Conservation (phyloP, 2,113 vertebrate genomes). For the Stomatorhinus ivindoensis region DNA sequence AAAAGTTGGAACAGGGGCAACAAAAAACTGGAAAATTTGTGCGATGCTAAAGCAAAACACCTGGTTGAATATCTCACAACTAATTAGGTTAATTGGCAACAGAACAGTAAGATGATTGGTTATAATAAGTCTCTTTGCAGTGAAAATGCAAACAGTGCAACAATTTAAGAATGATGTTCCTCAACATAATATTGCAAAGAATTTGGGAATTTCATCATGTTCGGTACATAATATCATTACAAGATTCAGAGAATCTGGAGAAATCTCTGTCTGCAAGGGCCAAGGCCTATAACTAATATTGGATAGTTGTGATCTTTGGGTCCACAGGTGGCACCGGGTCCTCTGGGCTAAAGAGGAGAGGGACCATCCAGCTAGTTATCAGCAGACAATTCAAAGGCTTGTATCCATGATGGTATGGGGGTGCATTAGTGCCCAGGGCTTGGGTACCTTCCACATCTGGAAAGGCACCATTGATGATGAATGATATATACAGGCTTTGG, state of each 20-base stretch:
- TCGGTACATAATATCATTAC: neutral
- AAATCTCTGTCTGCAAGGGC: neutral
- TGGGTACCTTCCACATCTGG: neutral
- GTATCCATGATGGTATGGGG: neutral
- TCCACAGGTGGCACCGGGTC: neutral
- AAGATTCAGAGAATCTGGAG: neutral
- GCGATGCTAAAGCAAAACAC: neutral
- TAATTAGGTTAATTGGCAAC: neutral
- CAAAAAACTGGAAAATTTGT: no score
- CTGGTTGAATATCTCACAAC: neutral
- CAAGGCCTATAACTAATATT: neutral
- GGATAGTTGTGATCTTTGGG: neutral
- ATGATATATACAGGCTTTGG: neutral
- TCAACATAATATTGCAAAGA: neutral
- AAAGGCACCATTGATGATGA: neutral
- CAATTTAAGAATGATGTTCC: neutral
- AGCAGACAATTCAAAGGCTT: neutral
- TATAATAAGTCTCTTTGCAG: neutral
- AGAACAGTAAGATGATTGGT: neutral
- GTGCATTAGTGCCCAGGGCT: neutral
- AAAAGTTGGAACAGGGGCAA: no score
- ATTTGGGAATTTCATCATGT: neutral
- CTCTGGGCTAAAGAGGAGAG: neutral
- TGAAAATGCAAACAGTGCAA: neutral
- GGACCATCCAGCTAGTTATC: neutral